Conservation (phyloP, 2,797 vertebrate species). For the Sebastes trivittatus region DNA sequence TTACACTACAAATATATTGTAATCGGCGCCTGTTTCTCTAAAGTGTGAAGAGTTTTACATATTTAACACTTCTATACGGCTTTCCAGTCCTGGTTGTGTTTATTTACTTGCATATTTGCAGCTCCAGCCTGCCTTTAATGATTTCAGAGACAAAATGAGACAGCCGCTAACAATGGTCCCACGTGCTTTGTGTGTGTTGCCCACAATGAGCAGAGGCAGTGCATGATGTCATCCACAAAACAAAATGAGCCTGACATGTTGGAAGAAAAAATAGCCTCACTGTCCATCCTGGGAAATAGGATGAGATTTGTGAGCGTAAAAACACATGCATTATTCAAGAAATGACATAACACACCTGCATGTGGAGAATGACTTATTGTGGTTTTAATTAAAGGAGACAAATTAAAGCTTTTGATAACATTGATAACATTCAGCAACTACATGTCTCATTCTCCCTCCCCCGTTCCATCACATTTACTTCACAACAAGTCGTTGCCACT, state of each 20-base stretch:
- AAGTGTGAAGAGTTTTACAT: background rate
- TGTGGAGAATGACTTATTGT: background rate
- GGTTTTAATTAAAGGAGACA: conserved; percentile 37
- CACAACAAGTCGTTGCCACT: no score
- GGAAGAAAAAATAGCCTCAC: conserved; percentile 20
- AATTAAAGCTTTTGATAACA: conserved; percentile 14
- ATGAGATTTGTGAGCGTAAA: conserved; percentile 21
- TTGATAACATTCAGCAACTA: no score
- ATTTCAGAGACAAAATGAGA: conserved; percentile 48
- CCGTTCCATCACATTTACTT: no score
- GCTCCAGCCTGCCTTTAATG: conserved; percentile 31
- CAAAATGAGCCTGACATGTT: conserved; percentile 43
- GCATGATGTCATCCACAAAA: conserved; percentile 42
- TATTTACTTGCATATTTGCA: conserved; percentile 17
- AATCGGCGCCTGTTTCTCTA: background rate
- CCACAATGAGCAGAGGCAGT: conserved; percentile 16
- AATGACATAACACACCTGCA: conserved; percentile 25
- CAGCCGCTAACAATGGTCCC: conserved; percentile 40
- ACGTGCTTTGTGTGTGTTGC: conserved; percentile 30
- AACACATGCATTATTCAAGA: conserved; percentile 10
- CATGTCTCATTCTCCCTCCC: no score
- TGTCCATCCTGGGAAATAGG: conserved; percentile 1
- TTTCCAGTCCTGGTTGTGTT: background rate
- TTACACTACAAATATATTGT: background rate
- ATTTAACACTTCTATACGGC: background rate